Base-by-base conservation (phyloP, 2,888 invertebrate species). In the Myopa tessellatipennis region DNA sequence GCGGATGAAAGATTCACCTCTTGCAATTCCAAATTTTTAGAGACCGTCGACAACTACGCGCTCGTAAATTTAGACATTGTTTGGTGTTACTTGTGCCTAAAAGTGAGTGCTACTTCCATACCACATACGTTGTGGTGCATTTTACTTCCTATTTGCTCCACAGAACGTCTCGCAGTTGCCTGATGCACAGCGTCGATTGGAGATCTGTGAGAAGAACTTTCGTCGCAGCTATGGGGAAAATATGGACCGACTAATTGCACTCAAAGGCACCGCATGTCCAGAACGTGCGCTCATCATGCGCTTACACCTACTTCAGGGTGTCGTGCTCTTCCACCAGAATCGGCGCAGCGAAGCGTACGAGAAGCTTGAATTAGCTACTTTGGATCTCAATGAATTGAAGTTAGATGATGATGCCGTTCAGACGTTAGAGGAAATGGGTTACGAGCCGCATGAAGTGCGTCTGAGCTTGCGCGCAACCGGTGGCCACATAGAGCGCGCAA, bases 51-150 rank as follows among this genome's bases (percentile, higher is more conserved):
- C 89, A 96, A 96, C 89, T 95, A 93, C 89, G 96, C 94, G 0
- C 90, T 96, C 6, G 90, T 96, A 52, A 95, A 95, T 88, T 90
- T 96, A 84, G 96, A 96, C 89, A 94, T 96, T 80, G 93, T 95
- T n/a, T 96, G 96, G 96, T 95, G 96, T 88, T 96, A 96, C 90
- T 91, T 96, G 74, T 93, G 93, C 84, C 90, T 96, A 38, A 88
- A 88, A 81, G 86, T 86, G 76, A 81, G 86, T 86, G 16, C 16
- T 67, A 36, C n/a, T 12, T 10, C 16, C 16, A 40, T 71, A 16
- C 6, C n/a, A 40, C 34, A 38, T 67, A 4, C 4, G 0, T 40
- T 38, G 12, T 14, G 7, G 10, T 10, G 45, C 45, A 8, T 8
- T 8, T 45, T 45, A 52, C 2, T 40, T 34, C 34, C 34, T 18